phyloP scores from a whole-genome alignment of 2,888 invertebrate genomes.

The Drosophila mulleri region DNA sequence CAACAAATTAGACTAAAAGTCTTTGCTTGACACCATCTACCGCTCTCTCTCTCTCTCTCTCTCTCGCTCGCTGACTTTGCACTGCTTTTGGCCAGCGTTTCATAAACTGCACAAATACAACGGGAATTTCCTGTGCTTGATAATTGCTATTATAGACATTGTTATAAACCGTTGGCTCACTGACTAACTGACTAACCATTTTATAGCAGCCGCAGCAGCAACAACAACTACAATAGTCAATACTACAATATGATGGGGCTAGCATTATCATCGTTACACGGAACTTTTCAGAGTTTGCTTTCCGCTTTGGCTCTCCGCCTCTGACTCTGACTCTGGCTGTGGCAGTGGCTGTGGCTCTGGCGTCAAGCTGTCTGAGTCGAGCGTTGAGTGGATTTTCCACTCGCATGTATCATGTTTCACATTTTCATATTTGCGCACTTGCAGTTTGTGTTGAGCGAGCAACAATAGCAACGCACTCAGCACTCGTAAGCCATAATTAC shows the following conservation, averaged over 20 bases:
- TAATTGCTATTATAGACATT: slow-evolving; percentile 66
- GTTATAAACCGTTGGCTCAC: slow-evolving; percentile 41
- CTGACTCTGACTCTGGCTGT: slow-evolving; percentile 43
- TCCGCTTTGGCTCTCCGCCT: slow-evolving; percentile 31
- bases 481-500: slow-evolving; percentile 43
- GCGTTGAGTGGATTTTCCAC: slow-evolving; percentile 65
- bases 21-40: slow-evolving; percentile 2
- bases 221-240: slow-evolving; percentile 26
- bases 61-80: slow-evolving; percentile 32
- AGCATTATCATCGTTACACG: slow-evolving; percentile 63
- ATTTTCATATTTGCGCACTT: slow-evolving; percentile 59
- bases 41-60: not conserved
- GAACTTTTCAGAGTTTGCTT: slow-evolving; percentile 64
- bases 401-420: slow-evolving; percentile 60
- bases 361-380: slow-evolving; percentile 76
- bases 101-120: slow-evolving; percentile 57
- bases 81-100: slow-evolving; percentile 45
- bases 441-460: slow-evolving; percentile 36
- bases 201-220: slow-evolving; percentile 26
- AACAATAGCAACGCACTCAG: slow-evolving; percentile 17
- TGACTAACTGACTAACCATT: slow-evolving; percentile 42
- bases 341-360: slow-evolving; percentile 43
- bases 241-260: slow-evolving; percentile 22
- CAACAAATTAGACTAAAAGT: not conserved
- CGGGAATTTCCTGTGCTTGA: slow-evolving; percentile 70